Conservation (phyloP, 2,113 vertebrate species). For the Pomatostomus ruficeps region DNA sequence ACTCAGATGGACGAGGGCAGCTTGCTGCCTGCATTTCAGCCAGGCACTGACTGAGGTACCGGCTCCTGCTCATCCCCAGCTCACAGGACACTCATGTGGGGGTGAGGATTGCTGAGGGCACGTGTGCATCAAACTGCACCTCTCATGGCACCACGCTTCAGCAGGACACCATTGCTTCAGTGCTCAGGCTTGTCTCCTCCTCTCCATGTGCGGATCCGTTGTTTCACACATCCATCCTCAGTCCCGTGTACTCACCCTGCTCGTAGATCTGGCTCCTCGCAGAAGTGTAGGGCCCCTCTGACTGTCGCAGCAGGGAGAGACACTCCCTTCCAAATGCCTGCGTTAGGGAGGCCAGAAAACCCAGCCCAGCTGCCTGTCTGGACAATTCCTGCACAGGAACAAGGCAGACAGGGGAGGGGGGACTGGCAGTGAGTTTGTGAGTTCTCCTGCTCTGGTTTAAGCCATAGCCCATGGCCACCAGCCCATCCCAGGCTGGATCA, state of each 20-base stretch:
- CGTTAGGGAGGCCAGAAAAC: neutral
- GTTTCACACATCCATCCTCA: neutral
- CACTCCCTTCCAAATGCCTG: neutral
- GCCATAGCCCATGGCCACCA: fast-evolving
- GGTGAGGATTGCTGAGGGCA: neutral
- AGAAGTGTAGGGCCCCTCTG: neutral
- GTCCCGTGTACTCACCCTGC: neutral
- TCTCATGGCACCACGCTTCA: neutral
- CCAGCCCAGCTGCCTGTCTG: neutral
- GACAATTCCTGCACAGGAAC: neutral
- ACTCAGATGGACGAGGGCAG: neutral
- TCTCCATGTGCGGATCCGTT: neutral
- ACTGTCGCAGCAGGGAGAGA: neutral
- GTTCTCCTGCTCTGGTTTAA: neutral
- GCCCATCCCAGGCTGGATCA: neutral
- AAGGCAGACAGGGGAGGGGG: neutral
- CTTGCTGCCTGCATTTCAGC: neutral
- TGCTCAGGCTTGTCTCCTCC: neutral
- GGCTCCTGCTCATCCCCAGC: neutral
- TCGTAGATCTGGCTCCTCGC: neutral
- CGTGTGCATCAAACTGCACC: neutral
- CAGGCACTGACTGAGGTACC: neutral
- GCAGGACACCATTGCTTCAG: neutral
- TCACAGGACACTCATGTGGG: neutral
- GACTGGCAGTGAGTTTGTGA: neutral